Base-by-base conservation (phyloP, 2,113 vertebrate genomes). In the Merops nubicus region DNA sequence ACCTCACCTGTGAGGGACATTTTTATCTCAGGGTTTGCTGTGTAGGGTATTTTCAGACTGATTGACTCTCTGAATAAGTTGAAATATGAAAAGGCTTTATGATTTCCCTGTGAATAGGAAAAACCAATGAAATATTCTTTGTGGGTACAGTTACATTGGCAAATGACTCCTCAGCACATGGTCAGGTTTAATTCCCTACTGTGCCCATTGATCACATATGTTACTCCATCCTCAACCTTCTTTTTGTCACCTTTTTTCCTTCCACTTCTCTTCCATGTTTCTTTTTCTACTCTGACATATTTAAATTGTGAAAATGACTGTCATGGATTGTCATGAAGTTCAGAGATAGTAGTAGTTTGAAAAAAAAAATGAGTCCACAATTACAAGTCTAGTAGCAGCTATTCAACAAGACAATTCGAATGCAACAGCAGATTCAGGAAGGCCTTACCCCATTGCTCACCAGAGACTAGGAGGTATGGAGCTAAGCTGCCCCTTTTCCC, bases 1-100 rank as follows among this genome's bases (percentile, higher is more conserved):
- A 29, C 5, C 2, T 59, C 16, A 33, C 4, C 48, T 45, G 6
- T 2, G 0, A 38, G 9, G 12, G 10, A 21, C 5, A 57, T 26
- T 78, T 40, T 34, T 34, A 78, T 11, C 22, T 78, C 21, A 72
- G 28, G 9, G 9, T 57, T 80, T 91, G 13, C 9, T 63, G 19
- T 31, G 20, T 36, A 38, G 19, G 22, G 4, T 40, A 16, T 65
- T 87, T 88, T 53, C 4, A 6, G 38, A 48, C 29, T 47, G 20
- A 64, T 0, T 23, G 8, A 85, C 14, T 64, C 33, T 77, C 56
- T 78, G 19, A 67, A 34, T 29, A 77, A 40, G 22, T 29, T 70
- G 38, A 45, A 70, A 59, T 15, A 12, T 67, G n/a, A 67, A 69
- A 77, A 59, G 15, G 9, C 7, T 70, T 31, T 73, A 10, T 22